Evolutionary conservation across 2,888 invertebrate species (phyloP).

Genomic region (Oegoconia quadripuncta): DNA sequence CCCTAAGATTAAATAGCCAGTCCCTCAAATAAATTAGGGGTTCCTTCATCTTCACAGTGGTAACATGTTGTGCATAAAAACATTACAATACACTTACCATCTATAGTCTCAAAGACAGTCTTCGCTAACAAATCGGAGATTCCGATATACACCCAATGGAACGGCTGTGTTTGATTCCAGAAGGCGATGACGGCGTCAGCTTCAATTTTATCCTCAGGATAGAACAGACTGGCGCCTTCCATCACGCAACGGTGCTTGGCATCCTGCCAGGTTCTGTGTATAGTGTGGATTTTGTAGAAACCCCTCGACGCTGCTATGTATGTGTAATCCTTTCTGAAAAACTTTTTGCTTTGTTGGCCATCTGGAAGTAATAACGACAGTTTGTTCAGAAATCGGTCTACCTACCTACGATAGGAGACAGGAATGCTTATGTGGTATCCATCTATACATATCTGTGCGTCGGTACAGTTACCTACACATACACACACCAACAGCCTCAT

Average conservation of each 20-base stretch:
- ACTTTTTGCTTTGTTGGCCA: conserved; percentile 39
- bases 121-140: conserved; percentile 41
- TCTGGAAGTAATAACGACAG: conserved; percentile 33
- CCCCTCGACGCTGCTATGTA: conserved; percentile 37
- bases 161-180: conserved; percentile 33
- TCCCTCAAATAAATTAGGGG: too few species aligned
- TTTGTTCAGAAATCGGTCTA: not conserved
- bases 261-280: conserved; percentile 42
- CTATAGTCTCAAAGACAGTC: conserved; percentile 41
- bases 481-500: too few species aligned
- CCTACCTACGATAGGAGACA: not conserved
- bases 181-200: conserved; percentile 30
- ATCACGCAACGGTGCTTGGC: conserved; percentile 43
- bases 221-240: conserved; percentile 52
- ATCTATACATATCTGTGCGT: too few species aligned
- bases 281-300: conserved; percentile 59
- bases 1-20: too few species aligned
- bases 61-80: too few species aligned
- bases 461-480: too few species aligned
- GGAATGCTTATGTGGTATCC: not conserved
- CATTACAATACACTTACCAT: conserved; percentile 23
- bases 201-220: conserved; percentile 46
- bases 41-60: too few species aligned
- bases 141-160: conserved; percentile 38
- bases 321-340: conserved; percentile 55